Conservation (phyloP, 2,113 vertebrate genomes). For the Brevimyrus niger region DNA sequence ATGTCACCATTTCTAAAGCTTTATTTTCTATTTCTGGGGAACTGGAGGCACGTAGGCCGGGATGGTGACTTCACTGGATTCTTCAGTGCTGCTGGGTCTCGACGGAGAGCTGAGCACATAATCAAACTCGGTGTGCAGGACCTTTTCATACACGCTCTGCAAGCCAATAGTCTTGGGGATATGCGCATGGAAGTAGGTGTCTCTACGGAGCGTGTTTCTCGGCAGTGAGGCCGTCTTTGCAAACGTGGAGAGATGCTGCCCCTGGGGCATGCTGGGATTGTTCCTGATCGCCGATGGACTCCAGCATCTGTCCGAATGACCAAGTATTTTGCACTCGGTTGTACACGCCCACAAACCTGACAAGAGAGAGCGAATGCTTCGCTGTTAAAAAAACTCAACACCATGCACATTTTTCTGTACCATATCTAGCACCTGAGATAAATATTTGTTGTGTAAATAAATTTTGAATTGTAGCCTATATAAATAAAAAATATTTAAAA, state of each 20-base stretch:
- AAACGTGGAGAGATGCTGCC: conserved; percentile 70
- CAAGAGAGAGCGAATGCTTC: not conserved
- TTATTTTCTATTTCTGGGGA: conserved; percentile 54
- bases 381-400: not conserved
- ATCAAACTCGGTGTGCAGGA: conserved; percentile 83
- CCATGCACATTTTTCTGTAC: not conserved
- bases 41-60: conserved; percentile 74
- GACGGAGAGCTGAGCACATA: conserved; percentile 76
- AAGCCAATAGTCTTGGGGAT: conserved; percentile 88
- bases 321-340: conserved; percentile 90
- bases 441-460: not conserved
- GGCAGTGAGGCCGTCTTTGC: conserved; percentile 85
- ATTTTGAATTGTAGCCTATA: not conserved
- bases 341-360: conserved; percentile 92
- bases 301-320: conserved; percentile 96
- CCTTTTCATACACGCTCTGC: conserved; percentile 94
- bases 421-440: not conserved
- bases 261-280: conserved; percentile 46
- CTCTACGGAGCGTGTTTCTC: conserved; percentile 76
- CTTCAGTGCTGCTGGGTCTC: conserved; percentile 69
- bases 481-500: not conserved
- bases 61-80: conserved; percentile 78
- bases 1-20: not conserved
- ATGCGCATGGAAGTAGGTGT: conserved; percentile 87
- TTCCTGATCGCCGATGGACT: conserved; percentile 78